Evolutionary conservation across 1,140 invertebrate species (phyloP).

Genomic region (Drosophila baimaii): DNA sequence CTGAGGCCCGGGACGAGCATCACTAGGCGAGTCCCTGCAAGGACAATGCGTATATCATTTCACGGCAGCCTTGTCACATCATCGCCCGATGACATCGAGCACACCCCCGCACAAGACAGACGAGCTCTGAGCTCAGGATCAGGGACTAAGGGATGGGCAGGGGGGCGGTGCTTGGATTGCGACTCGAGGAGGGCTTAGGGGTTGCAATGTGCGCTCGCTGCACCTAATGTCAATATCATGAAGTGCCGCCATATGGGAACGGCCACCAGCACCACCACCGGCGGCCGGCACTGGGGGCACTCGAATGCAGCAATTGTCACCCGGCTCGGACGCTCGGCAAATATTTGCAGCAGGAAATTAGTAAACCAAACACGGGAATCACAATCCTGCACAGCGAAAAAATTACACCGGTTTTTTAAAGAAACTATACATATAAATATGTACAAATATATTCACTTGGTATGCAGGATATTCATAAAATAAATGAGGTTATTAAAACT

Average conservation of each 20-base stretch:
- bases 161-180: constrained; percentile 1
- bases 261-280: constrained; percentile 24
- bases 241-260: constrained; percentile 67
- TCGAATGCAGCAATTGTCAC: constrained; percentile 75
- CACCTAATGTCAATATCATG: constrained; percentile 80
- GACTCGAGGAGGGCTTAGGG: constrained; percentile 44
- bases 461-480: not conserved
- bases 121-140: constrained; percentile 1
- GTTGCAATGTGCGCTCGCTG: constrained; percentile 42
- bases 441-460: too few relatives aligned
- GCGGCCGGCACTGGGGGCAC: constrained; percentile 27
- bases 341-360: constrained; percentile 76
- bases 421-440: not conserved
- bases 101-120: constrained; percentile 28
- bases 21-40: constrained; percentile 45
- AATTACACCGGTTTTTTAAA: not conserved
- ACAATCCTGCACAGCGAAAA: constrained; percentile 14
- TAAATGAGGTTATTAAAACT: too few relatives aligned
- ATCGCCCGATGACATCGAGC: constrained; percentile 35
- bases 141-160: not conserved
- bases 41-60: constrained; percentile 69
- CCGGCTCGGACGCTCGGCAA: constrained; percentile 58
- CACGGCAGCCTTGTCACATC: constrained; percentile 48
- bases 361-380: constrained; percentile 66
- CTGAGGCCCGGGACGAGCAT: constrained; percentile 4